Evolutionary conservation across 2,113 vertebrate genomes (phyloP).

Genomic region (Oncorhynchus keta): DNA sequence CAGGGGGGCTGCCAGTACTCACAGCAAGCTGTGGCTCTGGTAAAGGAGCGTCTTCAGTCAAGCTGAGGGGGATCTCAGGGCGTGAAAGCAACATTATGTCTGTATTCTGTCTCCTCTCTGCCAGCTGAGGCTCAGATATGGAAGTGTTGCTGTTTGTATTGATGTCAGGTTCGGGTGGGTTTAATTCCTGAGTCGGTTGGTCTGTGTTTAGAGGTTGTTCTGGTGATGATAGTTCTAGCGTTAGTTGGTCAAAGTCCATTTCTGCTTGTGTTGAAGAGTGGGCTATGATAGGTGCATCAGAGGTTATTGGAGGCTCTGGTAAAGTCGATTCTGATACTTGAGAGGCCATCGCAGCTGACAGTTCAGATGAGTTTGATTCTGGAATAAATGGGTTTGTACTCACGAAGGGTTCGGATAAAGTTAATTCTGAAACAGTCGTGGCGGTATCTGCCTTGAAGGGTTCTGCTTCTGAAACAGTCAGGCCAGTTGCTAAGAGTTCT

Average conservation of each 20-base stretch:
- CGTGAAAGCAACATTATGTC: conserved; percentile 2
- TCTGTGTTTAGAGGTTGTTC: neutral
- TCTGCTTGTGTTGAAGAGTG: neutral
- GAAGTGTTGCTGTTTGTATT: neutral
- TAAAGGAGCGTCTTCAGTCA: conserved; percentile 9
- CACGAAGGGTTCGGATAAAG: neutral
- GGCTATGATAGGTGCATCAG: neutral
- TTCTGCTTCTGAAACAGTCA: neutral
- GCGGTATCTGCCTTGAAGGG: neutral
- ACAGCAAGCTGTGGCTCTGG: conserved; percentile 20
- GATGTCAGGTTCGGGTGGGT: neutral
- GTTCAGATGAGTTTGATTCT: neutral
- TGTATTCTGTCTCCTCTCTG: conserved; percentile 3
- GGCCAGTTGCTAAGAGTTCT: neutral
- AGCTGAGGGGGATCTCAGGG: conserved; percentile 7
- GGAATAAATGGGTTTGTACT: neutral
- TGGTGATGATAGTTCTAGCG: neutral
- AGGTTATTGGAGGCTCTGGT: neutral
- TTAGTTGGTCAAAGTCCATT: neutral
- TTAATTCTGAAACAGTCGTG: neutral
- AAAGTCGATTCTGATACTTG: neutral
- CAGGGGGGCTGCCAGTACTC: conserved; percentile 12
- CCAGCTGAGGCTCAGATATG: neutral
- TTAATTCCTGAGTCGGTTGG: neutral
- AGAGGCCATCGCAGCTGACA: neutral